phyloP scores from a whole-genome alignment of 35 echinoderm and acorn worm species.

The Ophioderma brevispina region DNA sequence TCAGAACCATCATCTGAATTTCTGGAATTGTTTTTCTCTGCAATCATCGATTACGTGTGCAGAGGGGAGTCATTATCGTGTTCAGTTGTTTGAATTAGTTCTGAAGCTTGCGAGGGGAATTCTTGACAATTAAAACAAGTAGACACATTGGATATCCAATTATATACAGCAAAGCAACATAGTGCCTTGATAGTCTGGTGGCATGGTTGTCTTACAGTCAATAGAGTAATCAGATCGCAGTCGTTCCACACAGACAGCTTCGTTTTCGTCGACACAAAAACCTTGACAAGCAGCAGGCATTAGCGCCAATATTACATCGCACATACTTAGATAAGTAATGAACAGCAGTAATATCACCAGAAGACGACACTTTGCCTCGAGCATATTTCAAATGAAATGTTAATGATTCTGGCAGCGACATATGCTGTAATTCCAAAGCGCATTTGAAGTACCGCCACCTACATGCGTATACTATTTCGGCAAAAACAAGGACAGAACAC shows the following conservation, averaged over 20 bases:
- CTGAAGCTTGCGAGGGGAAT: neutral
- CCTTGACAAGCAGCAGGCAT: conserved; percentile 17
- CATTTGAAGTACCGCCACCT: neutral
- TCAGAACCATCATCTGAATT: neutral
- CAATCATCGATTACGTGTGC: no score
- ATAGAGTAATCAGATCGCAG: conserved; percentile 43
- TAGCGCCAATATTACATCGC: conserved; percentile 21
- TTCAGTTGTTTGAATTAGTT: no score
- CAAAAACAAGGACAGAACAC: neutral
- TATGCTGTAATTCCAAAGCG: neutral
- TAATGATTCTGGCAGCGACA: neutral
- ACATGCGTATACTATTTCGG: neutral
- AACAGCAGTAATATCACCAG: conserved; percentile 33
- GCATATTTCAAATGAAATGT: neutral
- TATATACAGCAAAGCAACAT: neutral
- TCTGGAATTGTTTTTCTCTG: no score
- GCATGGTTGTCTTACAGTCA: neutral
- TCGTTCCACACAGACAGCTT: neutral
- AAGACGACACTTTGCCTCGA: neutral
- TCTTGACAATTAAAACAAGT: conserved; percentile 25
- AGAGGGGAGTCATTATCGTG: no score
- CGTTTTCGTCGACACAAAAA: conserved; percentile 26
- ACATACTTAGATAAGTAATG: conserved; percentile 30
- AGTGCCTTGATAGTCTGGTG: neutral
- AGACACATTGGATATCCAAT: conserved; percentile 21